Evolutionary conservation across 2,113 vertebrate genomes (phyloP), one percentile per base, ranked within the genome.

Genomic region (Oplegnathus fasciatus): DNA sequence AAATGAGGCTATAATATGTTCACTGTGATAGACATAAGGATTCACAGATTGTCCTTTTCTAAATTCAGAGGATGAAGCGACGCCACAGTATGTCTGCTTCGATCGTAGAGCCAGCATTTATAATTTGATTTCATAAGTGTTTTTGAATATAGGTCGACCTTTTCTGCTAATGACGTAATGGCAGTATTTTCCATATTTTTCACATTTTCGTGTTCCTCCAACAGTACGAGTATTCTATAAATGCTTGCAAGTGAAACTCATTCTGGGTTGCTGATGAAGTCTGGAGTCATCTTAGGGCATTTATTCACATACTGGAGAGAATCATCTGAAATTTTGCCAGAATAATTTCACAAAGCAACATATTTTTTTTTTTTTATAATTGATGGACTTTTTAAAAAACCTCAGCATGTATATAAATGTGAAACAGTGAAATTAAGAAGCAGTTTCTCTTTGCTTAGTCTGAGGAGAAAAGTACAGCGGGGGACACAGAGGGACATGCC

Each of bases 401-500:
- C 52, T 46, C 73, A 52, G 37, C 37, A 4, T 66, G 46, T 65
- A 13, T 20, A 7, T 3, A 60, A 18, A 54, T 9, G 9, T 28
- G 44, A 54, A 61, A 26, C 2, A 61, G 8, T 42, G 52, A 73
- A 34, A 44, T 13, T 26, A 6, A 55, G n/a, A 64, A 50, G 44
- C 10, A 9, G 54, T 70, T 68, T 83, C 34, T 75, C n/a, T 71
- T 67, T 69, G 28, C 18, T 67, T 5, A 10, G 44, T 20, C n/a
- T 24, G 66, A 74, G 60, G 54, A 71, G 52, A 68, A 80, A 73
- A 34, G 34, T 73, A 61, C 75, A 72, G 67, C 48, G 55, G 34
- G 30, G 62, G 68, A 74, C 76, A 44, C 65, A 44, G 28, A 54
- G 73, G 83, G 75, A 85, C 86, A 65, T n/a, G 55, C 77, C 84